These are phyloP conservation scores for Hetaerina americana DNA, from an alignment of 1,140 invertebrate species.

Conservation along the genomic window DNA sequence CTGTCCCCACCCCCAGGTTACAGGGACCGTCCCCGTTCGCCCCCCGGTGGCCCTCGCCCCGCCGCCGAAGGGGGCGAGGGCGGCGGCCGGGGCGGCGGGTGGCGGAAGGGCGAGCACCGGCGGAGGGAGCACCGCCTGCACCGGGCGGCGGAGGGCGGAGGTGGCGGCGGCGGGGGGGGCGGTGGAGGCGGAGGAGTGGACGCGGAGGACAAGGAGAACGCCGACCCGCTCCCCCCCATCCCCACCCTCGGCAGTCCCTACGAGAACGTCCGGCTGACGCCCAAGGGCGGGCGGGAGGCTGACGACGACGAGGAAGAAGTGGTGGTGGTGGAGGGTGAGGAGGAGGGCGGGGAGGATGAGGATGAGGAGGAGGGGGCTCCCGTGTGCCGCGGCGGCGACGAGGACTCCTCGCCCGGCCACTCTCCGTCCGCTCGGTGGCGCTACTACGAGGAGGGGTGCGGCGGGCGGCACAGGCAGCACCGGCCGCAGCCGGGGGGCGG, in stretches of 20 bases:
- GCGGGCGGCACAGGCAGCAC: background rate
- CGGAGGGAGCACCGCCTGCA: too few species aligned
- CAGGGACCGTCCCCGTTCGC: background rate
- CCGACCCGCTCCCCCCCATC: constrained; percentile 35
- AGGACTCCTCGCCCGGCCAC: constrained; percentile 36
- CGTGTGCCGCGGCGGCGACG: constrained; percentile 21
- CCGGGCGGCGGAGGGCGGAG: constrained; percentile 13
- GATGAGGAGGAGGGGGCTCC: background rate
- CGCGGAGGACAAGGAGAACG: constrained; percentile 38
- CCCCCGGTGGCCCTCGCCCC: constrained; percentile 18
- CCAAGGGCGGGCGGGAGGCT: constrained; percentile 12
- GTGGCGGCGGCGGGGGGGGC: too few species aligned
- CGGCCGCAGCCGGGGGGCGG: background rate
- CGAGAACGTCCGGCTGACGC: constrained; percentile 40
- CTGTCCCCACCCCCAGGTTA: background rate
- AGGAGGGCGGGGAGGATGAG: background rate
- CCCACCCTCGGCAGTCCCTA: constrained; percentile 46
- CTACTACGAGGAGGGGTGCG: constrained; percentile 35
- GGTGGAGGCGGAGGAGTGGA: too few species aligned
- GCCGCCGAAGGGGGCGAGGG: constrained; percentile 31
- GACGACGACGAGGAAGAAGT: background rate
- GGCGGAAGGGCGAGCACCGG: too few species aligned
- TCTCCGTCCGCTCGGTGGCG: constrained; percentile 47
- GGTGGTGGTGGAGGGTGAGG: background rate
- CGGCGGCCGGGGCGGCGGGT: background rate